Evolutionary conservation across 1,140 invertebrate species (phyloP).

Genomic region (Lucilia sericata): DNA sequence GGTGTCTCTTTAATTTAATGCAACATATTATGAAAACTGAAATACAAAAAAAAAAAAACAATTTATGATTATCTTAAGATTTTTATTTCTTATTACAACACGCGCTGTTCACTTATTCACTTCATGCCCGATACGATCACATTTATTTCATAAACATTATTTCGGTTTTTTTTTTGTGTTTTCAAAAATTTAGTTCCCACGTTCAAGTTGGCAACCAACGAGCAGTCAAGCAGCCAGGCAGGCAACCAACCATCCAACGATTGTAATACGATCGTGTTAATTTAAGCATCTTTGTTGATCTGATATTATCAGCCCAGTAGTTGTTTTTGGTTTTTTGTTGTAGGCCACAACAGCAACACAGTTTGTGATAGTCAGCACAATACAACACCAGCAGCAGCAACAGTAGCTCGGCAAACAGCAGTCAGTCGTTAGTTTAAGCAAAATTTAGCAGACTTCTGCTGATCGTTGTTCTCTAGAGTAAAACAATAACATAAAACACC

Average conservation of each 20-base stretch:
- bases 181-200: constrained; percentile 36
- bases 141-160: constrained; percentile 24
- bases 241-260: background rate
- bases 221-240: background rate
- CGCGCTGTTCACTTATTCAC: constrained; percentile 20
- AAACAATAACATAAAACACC: constrained; percentile 5
- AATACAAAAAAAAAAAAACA: background rate
- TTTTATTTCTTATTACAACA: constrained; percentile 31
- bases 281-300: constrained; percentile 42
- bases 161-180: constrained; percentile 10
- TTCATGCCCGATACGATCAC: constrained; percentile 37
- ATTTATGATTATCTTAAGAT: background rate
- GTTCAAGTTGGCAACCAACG: constrained; percentile 2
- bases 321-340: background rate
- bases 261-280: constrained; percentile 45
- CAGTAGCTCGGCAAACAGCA: no score
- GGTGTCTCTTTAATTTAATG: constrained; percentile 4
- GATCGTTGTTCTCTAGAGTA: background rate
- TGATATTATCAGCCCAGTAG: background rate
- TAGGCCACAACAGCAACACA: background rate
- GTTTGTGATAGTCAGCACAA: background rate
- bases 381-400: constrained; percentile 18
- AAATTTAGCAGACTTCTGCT: background rate
- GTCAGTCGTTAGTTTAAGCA: no score
- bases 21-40: constrained; percentile 15